These are phyloP conservation scores for Irena cyanogastra DNA, from an alignment of 2,113 vertebrate species.

Conservation along the genomic window DNA sequence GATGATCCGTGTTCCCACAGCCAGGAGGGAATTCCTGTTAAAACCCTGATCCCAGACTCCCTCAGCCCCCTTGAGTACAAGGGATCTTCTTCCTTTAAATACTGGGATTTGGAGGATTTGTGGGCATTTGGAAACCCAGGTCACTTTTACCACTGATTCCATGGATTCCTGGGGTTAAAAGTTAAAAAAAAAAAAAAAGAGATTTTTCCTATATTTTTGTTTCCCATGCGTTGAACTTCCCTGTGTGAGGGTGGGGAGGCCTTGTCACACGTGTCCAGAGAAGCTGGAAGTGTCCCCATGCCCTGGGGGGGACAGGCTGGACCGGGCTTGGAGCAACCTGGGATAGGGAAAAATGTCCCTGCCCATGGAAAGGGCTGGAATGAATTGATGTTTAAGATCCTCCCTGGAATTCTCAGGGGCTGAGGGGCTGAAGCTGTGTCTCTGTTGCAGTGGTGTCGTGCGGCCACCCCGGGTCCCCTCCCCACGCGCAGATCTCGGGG, in stretches of 20 bases:
- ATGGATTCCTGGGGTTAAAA: background rate
- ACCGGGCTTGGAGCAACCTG: background rate
- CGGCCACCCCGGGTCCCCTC: slow-evolving; percentile 87
- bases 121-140: background rate
- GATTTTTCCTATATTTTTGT: background rate
- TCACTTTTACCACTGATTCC: background rate
- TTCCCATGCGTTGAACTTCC: background rate
- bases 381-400: accelerated
- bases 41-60: background rate
- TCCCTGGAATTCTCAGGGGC: accelerated
- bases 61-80: background rate
- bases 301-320: background rate
- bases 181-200: background rate
- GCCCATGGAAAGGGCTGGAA: background rate
- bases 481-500: slow-evolving; percentile 87
- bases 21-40: accelerated
- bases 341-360: accelerated
- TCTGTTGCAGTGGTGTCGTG: slow-evolving; percentile 87
- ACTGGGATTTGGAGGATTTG: background rate
- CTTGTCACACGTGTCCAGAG: background rate
- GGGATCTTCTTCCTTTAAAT: background rate
- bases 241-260: background rate
- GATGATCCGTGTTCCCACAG: background rate
- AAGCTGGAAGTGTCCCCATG: background rate
- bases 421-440: background rate